Percentiles rank a stretch among this genome's conserved stretches.
phyloP scores from a whole-genome alignment of 2,113 vertebrate species.

The Dissostichus mawsoni region DNA sequence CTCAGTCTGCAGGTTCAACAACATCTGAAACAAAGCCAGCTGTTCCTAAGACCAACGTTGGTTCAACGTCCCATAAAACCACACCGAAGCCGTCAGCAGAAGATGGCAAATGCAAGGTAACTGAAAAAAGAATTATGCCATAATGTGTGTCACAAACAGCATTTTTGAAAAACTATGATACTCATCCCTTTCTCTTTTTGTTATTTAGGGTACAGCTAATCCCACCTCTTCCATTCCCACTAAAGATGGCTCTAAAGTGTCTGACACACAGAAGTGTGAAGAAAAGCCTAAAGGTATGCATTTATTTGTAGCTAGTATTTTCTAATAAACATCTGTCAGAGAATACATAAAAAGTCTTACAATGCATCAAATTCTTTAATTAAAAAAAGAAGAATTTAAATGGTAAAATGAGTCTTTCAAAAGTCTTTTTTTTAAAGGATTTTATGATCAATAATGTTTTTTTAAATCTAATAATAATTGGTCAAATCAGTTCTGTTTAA shows the following conservation, averaged over 20 bases:
- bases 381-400: too few species aligned
- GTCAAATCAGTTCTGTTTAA: too few species aligned
- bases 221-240: conserved; percentile 31
- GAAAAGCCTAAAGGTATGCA: conserved; percentile 64
- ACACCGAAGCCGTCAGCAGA: conserved; percentile 1
- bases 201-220: conserved; percentile 43
- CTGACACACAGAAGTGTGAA: conserved; percentile 44
- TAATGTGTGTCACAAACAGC: not conserved
- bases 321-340: not conserved
- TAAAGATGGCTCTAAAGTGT: conserved; percentile 20
- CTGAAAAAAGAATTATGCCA: not conserved
- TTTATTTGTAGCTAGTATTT: not conserved
- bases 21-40: conserved; percentile 35
- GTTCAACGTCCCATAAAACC: conserved; percentile 31
- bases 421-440: too few species aligned
- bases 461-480: too few species aligned
- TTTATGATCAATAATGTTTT: too few species aligned
- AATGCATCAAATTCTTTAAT: too few species aligned
- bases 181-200: not conserved
- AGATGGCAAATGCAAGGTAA: conserved; percentile 72
- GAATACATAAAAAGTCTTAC: too few species aligned
- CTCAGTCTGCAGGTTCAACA: conserved; percentile 16
- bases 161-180: not conserved
- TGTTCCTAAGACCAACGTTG: conserved; percentile 5
- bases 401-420: too few species aligned